Evolutionary conservation across 2,797 vertebrate species (phyloP).

Genomic region (Vultur gryphus): DNA sequence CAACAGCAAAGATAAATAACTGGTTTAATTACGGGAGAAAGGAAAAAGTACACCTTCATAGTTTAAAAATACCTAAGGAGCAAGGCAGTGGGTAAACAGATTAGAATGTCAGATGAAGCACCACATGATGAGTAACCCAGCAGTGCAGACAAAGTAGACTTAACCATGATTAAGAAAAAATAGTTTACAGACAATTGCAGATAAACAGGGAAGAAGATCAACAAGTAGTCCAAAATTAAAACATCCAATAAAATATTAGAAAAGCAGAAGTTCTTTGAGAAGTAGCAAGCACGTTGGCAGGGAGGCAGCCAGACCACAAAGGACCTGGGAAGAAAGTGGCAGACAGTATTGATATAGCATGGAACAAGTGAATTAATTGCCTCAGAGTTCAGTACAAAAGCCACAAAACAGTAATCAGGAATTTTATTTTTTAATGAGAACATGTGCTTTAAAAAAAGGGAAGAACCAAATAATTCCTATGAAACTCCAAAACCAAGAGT

Average conservation of each 20-base stretch:
- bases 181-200: neutral
- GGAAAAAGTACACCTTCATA: neutral
- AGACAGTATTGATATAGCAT: neutral
- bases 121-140: neutral
- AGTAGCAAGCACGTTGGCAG: neutral
- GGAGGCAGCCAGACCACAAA: conserved; percentile 12
- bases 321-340: neutral
- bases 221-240: conserved; percentile 14
- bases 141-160: neutral
- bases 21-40: neutral
- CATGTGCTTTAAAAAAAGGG: neutral
- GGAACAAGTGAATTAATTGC: neutral
- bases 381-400: conserved; percentile 22
- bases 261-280: neutral
- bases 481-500: neutral
- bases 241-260: neutral
- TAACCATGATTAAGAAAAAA: neutral
- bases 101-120: neutral
- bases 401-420: neutral
- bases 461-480: neutral
- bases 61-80: neutral
- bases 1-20: neutral
- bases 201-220: neutral
- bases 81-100: neutral
- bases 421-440: conserved; percentile 8